Evolutionary conservation across 2,797 vertebrate genomes (phyloP).

Genomic region (Malurus splendens): DNA sequence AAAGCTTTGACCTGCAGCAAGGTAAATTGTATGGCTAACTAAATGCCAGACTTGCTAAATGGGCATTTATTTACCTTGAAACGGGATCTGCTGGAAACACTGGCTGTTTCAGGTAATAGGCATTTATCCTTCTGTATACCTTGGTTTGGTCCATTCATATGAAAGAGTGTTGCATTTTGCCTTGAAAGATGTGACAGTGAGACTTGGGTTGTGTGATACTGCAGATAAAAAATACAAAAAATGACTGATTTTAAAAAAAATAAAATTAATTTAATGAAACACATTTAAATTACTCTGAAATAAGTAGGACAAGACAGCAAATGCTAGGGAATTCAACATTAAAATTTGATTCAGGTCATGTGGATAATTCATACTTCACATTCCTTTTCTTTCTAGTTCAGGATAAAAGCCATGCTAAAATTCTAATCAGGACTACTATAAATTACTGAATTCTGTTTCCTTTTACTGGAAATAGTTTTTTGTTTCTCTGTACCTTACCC

Average conservation of each 20-base stretch:
- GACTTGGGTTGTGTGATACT: background rate
- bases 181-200: background rate
- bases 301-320: constrained; percentile 11
- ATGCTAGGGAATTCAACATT: background rate
- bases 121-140: background rate
- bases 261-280: background rate
- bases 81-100: background rate
- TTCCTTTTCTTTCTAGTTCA: background rate
- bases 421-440: background rate
- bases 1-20: constrained; percentile 31
- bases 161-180: background rate
- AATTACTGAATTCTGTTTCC: background rate
- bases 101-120: background rate
- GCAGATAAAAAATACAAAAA: background rate
- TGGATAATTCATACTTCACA: constrained; percentile 15
- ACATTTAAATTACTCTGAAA: background rate
- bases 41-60: constrained; percentile 29
- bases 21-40: constrained; percentile 12
- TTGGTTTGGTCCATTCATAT: background rate
- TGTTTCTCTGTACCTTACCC: background rate
- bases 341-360: constrained; percentile 14
- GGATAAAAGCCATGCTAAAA: background rate
- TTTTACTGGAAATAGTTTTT: background rate
- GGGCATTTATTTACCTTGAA: constrained; percentile 49
- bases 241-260: background rate